Evolutionary conservation across 2,888 invertebrate species (phyloP).

Genomic region (Cerceris ruficornis): DNA sequence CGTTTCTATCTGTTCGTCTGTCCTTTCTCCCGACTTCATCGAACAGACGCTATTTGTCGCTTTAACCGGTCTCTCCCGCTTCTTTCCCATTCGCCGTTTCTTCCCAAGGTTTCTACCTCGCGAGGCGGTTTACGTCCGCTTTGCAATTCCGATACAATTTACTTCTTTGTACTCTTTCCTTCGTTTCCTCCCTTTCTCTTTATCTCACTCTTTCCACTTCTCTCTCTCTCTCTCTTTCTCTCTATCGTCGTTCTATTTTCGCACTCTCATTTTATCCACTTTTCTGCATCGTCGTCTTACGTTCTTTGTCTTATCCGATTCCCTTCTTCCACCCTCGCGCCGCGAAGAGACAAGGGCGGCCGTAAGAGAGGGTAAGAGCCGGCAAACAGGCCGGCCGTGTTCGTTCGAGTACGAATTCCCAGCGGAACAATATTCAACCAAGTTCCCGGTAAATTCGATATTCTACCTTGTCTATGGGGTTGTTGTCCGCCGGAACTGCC

Average conservation of each 20-base stretch:
- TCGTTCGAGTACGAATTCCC: constrained; percentile 71
- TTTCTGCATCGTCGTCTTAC: constrained; percentile 6
- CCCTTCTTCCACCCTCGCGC: constrained; percentile 5
- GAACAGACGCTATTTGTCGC: not conserved
- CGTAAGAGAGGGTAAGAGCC: constrained; percentile 8
- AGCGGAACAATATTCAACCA: constrained; percentile 77
- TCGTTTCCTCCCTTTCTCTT: not conserved
- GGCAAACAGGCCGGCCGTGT: constrained; percentile 66
- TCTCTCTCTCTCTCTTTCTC: constrained; percentile 4
- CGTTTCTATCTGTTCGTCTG: not conserved
- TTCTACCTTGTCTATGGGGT: constrained; percentile 51
- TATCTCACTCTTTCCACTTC: not conserved
- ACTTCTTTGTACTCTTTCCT: constrained; percentile 5
- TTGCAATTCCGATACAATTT: constrained; percentile 7
- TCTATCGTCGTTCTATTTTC: constrained; percentile 1
- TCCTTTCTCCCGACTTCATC: not conserved
- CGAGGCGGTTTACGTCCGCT: not conserved
- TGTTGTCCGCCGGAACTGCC: constrained; percentile 45
- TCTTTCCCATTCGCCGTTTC: not conserved
- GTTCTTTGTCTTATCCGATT: constrained; percentile 30
- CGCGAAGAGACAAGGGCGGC: not conserved
- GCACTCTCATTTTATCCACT: constrained; percentile 19
- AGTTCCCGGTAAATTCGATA: constrained; percentile 77
- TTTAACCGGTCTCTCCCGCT: not conserved
- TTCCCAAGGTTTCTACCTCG: not conserved